Conservation (phyloP, 2,888 invertebrate genomes). For the Iphiclides podalirius region DNA sequence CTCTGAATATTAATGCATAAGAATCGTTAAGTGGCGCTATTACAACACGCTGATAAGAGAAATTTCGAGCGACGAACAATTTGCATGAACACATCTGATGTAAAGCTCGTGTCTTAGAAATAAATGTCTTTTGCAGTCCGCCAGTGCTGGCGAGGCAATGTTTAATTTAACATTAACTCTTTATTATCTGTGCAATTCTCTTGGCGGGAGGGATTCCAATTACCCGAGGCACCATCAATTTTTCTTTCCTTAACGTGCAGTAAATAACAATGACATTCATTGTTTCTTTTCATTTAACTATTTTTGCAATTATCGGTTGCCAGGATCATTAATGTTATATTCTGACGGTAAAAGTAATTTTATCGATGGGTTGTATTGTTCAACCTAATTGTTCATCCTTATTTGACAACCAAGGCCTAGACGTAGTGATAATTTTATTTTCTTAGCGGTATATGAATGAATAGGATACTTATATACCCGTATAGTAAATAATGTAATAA, state of each 20-base stretch:
- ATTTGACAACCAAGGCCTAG: too few species aligned
- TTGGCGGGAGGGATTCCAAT: background rate
- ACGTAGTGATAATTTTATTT: too few species aligned
- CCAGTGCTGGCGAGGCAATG: background rate
- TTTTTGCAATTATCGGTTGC: background rate
- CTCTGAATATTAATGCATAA: too few species aligned
- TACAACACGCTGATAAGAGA: background rate
- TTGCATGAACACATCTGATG: conserved; percentile 14
- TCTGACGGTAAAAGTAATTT: too few species aligned
- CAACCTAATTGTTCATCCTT: too few species aligned
- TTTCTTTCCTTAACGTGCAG: background rate
- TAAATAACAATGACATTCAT: background rate
- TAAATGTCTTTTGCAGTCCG: background rate
- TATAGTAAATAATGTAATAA: too few species aligned
- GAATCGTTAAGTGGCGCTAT: too few species aligned
- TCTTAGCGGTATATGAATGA: too few species aligned
- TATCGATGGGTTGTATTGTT: too few species aligned
- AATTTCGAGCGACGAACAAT: conserved; percentile 20
- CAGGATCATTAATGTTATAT: background rate
- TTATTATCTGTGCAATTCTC: background rate
- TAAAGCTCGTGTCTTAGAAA: conserved; percentile 6
- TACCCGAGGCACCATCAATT: background rate
- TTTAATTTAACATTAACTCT: background rate
- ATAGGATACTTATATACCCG: too few species aligned
- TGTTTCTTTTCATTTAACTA: background rate